Percentiles rank a stretch among this genome's conserved stretches.
Conservation (phyloP, 1,140 invertebrate genomes). For the Monomorium pharaonis region DNA sequence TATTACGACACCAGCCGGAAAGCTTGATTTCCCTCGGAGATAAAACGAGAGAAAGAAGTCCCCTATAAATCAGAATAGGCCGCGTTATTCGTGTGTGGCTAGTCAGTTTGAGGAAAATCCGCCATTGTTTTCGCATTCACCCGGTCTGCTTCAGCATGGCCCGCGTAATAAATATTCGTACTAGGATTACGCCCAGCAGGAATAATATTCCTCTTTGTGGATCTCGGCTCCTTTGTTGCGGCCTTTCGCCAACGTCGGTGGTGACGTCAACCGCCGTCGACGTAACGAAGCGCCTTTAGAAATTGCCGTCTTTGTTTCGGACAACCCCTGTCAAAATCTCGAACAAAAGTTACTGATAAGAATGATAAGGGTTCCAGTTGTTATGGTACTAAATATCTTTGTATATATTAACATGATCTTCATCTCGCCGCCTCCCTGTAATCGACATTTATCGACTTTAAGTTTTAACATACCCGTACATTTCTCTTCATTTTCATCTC, state of each 20-base stretch:
- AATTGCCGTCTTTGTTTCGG: slow-evolving; percentile 74
- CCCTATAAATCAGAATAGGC: slow-evolving; percentile 75
- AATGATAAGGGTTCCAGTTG: slow-evolving; percentile 61
- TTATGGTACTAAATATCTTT: slow-evolving; percentile 55
- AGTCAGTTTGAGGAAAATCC: slow-evolving; percentile 79
- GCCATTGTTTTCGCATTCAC: slow-evolving; percentile 81
- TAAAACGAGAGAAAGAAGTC: slow-evolving; percentile 40
- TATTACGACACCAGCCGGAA: background rate
- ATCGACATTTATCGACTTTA: background rate
- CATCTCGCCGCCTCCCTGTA: background rate
- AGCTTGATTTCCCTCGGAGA: slow-evolving; percentile 8
- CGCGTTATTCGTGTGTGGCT: slow-evolving; percentile 71
- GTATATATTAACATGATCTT: slow-evolving; percentile 3
- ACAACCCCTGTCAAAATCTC: slow-evolving; percentile 73
- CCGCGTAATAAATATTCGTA: slow-evolving; percentile 82
- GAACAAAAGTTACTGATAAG: slow-evolving; percentile 65
- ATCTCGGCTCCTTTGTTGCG: slow-evolving; percentile 78
- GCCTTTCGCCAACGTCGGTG: slow-evolving; percentile 76
- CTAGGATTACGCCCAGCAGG: slow-evolving; percentile 79
- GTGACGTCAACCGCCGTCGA: slow-evolving; percentile 69
- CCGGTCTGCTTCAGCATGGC: slow-evolving; percentile 78
- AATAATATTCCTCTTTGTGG: slow-evolving; percentile 82
- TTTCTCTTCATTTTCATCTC: background rate
- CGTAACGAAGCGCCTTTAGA: slow-evolving; percentile 74
- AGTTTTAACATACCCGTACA: background rate